phyloP scores from a whole-genome alignment of 1,140 invertebrate species.

The Pygmarrhopalites habei region DNA sequence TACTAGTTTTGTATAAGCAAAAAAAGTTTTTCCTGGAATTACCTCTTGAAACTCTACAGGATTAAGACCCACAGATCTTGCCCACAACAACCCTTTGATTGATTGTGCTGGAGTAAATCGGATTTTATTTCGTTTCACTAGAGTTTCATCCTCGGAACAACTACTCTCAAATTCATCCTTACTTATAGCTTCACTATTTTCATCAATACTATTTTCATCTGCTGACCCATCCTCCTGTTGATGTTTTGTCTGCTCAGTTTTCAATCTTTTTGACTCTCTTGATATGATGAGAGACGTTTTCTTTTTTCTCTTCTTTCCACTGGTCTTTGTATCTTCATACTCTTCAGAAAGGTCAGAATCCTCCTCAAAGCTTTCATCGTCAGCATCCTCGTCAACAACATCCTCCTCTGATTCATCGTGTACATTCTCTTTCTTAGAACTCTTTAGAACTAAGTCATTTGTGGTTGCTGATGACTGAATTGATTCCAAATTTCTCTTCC shows the following conservation, averaged over 20 bases:
- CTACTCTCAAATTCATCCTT: neutral
- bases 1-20: no score
- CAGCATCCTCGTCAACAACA: neutral
- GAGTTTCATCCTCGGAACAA: neutral
- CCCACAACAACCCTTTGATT: neutral
- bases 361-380: slow-evolving; percentile 1
- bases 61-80: neutral
- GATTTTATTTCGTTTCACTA: neutral
- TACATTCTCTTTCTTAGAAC: neutral
- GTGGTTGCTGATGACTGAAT: no score
- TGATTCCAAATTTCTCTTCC: neutral
- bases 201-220: neutral
- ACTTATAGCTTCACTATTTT: no score
- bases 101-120: neutral
- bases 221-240: neutral
- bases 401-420: neutral
- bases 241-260: neutral
- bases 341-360: neutral
- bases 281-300: neutral
- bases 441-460: neutral
- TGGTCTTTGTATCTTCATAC: neutral
- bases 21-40: no score
- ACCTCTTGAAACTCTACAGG: slow-evolving; percentile 12
- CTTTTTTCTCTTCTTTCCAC: neutral
- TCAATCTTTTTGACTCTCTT: slow-evolving; percentile 8